Conservation (phyloP, 2,797 vertebrate genomes). For the Lacerta bilineata region DNA sequence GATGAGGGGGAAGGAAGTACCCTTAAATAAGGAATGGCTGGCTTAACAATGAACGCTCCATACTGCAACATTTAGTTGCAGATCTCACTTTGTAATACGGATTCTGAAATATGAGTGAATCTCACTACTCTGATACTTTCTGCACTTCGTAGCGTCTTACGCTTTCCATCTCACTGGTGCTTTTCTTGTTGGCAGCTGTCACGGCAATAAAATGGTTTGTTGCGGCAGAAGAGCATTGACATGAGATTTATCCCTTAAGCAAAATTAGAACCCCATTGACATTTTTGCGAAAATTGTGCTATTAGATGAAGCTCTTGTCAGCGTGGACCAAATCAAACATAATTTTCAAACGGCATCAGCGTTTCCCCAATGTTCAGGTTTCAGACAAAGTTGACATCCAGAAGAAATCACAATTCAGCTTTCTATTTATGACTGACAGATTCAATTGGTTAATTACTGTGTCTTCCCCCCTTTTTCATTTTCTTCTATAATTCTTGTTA, state of each 20-base stretch:
- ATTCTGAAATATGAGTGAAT: too few relatives aligned
- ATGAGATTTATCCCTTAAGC: conserved; percentile 11
- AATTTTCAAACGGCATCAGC: conserved; percentile 45
- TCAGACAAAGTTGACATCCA: conserved; percentile 31
- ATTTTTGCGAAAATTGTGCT: conserved; percentile 37
- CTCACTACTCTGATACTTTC: too few relatives aligned
- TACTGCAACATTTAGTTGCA: too few relatives aligned
- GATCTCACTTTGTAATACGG: too few relatives aligned
- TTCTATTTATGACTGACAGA: conserved; percentile 62
- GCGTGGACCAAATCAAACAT: conserved; percentile 38
- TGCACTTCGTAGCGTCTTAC: not conserved
- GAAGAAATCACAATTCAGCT: conserved; percentile 51
- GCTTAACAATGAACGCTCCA: too few relatives aligned
- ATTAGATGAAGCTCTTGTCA: conserved; percentile 24
- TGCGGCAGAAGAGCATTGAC: conserved; percentile 44
- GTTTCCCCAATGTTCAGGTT: conserved; percentile 30
- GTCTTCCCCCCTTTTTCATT: conserved; percentile 40
- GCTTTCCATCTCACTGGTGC: conserved; percentile 21
- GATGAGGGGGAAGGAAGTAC: not conserved
- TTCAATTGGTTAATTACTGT: conserved; percentile 63
- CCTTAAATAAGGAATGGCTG: not conserved
- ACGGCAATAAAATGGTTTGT: conserved; percentile 29
- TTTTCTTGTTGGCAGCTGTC: conserved; percentile 7
- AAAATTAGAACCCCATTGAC: not conserved
- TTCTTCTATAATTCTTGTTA: conserved; percentile 61